phyloP scores from a whole-genome alignment of 2,113 vertebrate genomes.

The Climacteris rufus region DNA sequence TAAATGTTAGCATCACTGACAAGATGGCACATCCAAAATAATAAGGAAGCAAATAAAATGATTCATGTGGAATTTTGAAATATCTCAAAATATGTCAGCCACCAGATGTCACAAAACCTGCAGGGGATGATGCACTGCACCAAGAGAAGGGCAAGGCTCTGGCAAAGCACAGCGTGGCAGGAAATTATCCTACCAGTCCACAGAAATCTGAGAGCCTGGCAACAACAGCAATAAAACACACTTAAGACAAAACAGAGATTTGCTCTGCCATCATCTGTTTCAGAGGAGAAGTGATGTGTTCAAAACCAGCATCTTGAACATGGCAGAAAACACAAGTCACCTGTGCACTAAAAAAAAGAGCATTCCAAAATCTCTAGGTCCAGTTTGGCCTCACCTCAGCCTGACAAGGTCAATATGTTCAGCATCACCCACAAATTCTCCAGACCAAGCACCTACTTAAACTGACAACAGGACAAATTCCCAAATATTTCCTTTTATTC shows the following conservation, averaged over 20 bases:
- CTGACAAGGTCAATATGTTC: background rate
- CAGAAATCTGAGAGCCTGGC: background rate
- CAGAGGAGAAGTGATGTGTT: background rate
- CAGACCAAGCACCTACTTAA: background rate
- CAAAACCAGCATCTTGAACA: background rate
- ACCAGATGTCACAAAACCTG: conserved; percentile 58
- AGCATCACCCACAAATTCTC: background rate
- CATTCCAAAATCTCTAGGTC: background rate
- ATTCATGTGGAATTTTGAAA: conserved; percentile 53
- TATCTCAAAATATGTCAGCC: conserved; percentile 43
- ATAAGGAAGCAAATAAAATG: conserved; percentile 42
- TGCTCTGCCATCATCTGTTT: background rate
- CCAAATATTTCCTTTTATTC: background rate
- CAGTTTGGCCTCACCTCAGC: background rate
- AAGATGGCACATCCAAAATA: conserved; percentile 40
- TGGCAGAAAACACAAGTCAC: background rate
- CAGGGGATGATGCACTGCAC: conserved; percentile 5
- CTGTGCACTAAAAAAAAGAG: background rate
- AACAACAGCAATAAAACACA: background rate
- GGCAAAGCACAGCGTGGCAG: background rate
- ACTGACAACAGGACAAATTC: background rate
- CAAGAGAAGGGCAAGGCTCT: conserved; percentile 23
- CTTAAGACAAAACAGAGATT: background rate
- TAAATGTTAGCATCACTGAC: conserved; percentile 30
- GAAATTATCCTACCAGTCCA: background rate